Conservation (phyloP, 2,888 invertebrate species). For the Cerastis leucographa region DNA sequence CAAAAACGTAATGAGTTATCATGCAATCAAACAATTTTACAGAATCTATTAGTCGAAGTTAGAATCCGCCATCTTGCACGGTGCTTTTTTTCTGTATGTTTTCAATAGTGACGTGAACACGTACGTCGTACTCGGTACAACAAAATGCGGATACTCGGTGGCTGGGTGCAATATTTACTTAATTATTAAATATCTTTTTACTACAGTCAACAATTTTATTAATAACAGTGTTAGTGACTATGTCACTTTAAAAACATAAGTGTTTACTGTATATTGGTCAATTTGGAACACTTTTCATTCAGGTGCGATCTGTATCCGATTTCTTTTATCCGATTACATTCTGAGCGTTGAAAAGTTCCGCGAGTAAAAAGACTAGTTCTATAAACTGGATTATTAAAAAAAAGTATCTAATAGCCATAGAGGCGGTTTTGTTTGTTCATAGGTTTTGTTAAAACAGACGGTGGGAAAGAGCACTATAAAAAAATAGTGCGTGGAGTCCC, state of each 20-base stretch:
- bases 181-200: neutral
- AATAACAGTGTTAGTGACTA: too few species aligned
- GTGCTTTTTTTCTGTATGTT: constrained; percentile 44
- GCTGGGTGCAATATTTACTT: neutral
- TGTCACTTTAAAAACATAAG: too few species aligned
- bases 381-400: neutral
- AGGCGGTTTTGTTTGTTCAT: too few species aligned
- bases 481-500: too few species aligned
- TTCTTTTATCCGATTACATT: neutral
- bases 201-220: too few species aligned
- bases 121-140: neutral
- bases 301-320: neutral
- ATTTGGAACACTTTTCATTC: neutral
- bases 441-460: too few species aligned
- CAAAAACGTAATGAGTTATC: neutral
- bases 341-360: neutral
- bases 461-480: neutral
- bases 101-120: constrained; percentile 37
- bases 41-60: constrained; percentile 41
- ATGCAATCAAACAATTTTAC: constrained; percentile 22
- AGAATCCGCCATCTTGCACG: constrained; percentile 64
- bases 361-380: neutral
- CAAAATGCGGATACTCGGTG: constrained; percentile 5
- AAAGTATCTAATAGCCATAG: neutral
- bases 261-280: neutral